Conservation (phyloP, 2,797 vertebrate species). For the Sebastiscus albofasciatus region DNA sequence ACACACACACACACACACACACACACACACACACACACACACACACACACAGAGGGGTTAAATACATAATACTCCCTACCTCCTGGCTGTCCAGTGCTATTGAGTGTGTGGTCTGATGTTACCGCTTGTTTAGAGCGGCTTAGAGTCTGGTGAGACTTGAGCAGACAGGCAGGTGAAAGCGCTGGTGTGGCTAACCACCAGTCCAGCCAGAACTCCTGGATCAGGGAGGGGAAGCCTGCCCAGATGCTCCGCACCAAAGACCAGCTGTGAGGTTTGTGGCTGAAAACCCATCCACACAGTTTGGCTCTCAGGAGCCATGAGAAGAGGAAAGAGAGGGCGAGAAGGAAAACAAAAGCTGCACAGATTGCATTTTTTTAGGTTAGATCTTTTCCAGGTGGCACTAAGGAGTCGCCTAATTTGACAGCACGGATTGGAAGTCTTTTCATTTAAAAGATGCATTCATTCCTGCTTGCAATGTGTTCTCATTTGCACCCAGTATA, state of each 20-base stretch:
- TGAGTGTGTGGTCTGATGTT: constrained; percentile 67
- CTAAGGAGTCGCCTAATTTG: not conserved
- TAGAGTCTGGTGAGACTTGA: constrained; percentile 42
- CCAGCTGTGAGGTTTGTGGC: constrained; percentile 68
- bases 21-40: not conserved
- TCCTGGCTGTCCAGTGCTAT: constrained; percentile 49
- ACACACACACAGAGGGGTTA: not conserved
- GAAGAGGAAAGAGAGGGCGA: constrained; percentile 18
- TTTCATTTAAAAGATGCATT: not conserved
- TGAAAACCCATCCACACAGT: constrained; percentile 45
- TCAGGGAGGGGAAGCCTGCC: constrained; percentile 39
- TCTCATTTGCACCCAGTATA: not conserved
- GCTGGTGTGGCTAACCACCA: constrained; percentile 64
- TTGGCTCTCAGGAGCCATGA: constrained; percentile 32
- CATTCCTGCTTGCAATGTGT: not conserved
- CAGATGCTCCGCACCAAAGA: constrained; percentile 56
- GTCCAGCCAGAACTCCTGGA: constrained; percentile 53
- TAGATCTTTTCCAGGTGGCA: constrained; percentile 34
- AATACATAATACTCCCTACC: constrained; percentile 44
- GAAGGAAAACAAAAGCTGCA: constrained; percentile 48
- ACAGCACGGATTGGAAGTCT: not conserved
- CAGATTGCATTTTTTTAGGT: constrained; percentile 12
- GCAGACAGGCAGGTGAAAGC: constrained; percentile 67
- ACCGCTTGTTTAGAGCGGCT: constrained; percentile 53
- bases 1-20: constrained; percentile 11